phyloP scores from a whole-genome alignment of 2,888 invertebrate genomes.

The Catocala fraxini region DNA sequence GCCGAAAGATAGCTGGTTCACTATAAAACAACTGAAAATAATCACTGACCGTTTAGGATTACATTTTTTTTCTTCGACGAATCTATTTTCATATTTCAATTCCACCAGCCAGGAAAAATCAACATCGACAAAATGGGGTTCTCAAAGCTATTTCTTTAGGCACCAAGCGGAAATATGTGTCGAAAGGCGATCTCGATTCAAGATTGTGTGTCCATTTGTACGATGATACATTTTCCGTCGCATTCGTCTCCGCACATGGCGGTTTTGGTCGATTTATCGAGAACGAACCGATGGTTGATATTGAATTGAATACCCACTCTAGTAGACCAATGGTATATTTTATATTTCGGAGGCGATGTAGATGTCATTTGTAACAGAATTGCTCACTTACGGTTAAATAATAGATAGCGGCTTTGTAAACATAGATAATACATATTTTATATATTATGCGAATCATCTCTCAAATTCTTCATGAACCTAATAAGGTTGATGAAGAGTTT shows the following conservation, averaged over 20 bases:
- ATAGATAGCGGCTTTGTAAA: too few relatives aligned
- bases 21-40: too few relatives aligned
- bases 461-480: too few relatives aligned
- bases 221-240: conserved; percentile 15
- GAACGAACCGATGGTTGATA: conserved; percentile 5
- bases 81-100: too few relatives aligned
- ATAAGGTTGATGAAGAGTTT: too few relatives aligned
- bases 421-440: too few relatives aligned
- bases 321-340: not conserved
- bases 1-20: too few relatives aligned
- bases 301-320: conserved; percentile 6
- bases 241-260: conserved; percentile 4
- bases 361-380: not conserved
- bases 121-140: not conserved
- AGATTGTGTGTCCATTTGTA: conserved; percentile 21
- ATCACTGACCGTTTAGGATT: too few relatives aligned
- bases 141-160: conserved; percentile 6
- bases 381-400: not conserved
- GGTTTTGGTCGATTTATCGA: conserved; percentile 12
- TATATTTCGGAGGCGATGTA: conserved; percentile 10
- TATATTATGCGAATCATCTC: too few relatives aligned
- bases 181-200: conserved; percentile 15
- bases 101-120: not conserved
- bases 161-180: conserved; percentile 23
- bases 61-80: too few relatives aligned